Evolutionary conservation across 2,888 invertebrate species (phyloP), one percentile per base, ranked within the genome.

Genomic region (Ptilodon capucinus): DNA sequence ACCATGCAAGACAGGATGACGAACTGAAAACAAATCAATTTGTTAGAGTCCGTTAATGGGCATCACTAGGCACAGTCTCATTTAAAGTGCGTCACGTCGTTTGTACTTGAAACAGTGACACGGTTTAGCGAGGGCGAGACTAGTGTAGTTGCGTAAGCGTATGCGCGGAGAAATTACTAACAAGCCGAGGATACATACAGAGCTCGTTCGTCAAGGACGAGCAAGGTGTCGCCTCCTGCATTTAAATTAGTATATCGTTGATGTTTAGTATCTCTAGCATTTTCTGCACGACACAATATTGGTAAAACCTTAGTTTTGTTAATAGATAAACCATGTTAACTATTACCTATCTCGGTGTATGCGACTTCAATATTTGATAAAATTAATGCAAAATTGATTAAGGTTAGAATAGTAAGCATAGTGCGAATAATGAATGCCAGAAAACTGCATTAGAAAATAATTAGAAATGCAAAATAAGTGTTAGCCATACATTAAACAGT

Each of bases 51-150:
- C 6, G 57, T 30, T 48, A 48, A 41, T 39, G 64, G n/a, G 65
- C 60, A 30, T 67, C 57, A 14, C 54, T 32, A 44, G 23, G 32
- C 36, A 46, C 39, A 42, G 43, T 50, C 58, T 61, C 52, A 53
- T 59, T 63, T 60, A 56, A 67, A 54, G 62, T 62, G 58, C 65
- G 59, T 64, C 64, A 69, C 71, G 68, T 67, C 63, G 60, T 51
- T 57, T 81, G 87, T 86, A 85, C 89, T 90, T 88, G 88, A 88
- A 86, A 89, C 73, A 85, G 81, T 90, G 84, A 87, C 89, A 88
- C 79, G 70, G 79, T 84, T 89, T 79, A 51, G 64, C 75, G 79
- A 81, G 74, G 80, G 79, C 82, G 74, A 81, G 72, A 79, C 79
- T 81, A 82, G 79, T 74, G 57, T 61, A 55, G 57, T 90, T 89